phyloP scores from a whole-genome alignment of 1,140 invertebrate genomes.

The Temnothorax nylanderi region DNA sequence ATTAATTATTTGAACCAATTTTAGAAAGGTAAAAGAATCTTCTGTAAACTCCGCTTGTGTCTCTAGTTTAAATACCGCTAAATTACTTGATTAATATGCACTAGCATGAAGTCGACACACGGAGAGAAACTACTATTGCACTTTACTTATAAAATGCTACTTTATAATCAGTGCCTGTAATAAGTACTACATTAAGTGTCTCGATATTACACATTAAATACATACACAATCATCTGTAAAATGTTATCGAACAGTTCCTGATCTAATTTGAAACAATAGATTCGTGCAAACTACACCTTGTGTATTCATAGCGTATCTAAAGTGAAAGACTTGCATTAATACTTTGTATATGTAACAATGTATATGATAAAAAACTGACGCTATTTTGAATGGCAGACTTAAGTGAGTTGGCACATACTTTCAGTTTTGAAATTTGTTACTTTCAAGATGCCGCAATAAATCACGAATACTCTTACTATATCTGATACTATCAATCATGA shows the following conservation, averaged over 20 bases:
- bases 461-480: conserved; percentile 62
- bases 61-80: conserved; percentile 58
- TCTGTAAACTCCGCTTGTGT: neutral
- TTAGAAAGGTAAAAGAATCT: conserved; percentile 13
- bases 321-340: conserved; percentile 21
- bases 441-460: conserved; percentile 25
- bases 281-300: neutral
- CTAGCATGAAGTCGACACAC: conserved; percentile 44
- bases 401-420: conserved; percentile 51
- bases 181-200: conserved; percentile 20
- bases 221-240: conserved; percentile 3
- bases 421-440: conserved; percentile 18
- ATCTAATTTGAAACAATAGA: conserved; percentile 18
- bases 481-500: conserved; percentile 56
- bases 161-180: conserved; percentile 42
- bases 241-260: conserved; percentile 33
- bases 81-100: conserved; percentile 55
- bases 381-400: conserved; percentile 2
- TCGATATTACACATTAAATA: conserved; percentile 38
- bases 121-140: conserved; percentile 63
- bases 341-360: conserved; percentile 1
- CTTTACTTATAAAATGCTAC: conserved; percentile 40
- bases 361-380: neutral
- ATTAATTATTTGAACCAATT: neutral
- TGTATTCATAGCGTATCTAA: conserved; percentile 5